A percentile compares a stretch with the other conserved stretches of the same genome.
Evolutionary conservation across 2,888 invertebrate genomes (phyloP).

Genomic region (Venusia cambrica): DNA sequence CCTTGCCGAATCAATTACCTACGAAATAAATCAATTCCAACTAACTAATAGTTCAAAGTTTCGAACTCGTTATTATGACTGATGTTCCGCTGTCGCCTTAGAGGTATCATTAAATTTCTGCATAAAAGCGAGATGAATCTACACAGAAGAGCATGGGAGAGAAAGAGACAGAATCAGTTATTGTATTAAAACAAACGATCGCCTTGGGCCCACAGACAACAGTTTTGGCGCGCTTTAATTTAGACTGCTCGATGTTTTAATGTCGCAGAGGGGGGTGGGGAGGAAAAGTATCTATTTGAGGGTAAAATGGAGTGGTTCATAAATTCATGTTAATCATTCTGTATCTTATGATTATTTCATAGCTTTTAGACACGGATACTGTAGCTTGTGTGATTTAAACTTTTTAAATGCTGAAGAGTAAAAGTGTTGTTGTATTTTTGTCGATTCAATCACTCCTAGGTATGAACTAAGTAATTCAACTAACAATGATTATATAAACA

Average conservation of each 20-base stretch:
- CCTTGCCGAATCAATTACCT: slow-evolving; percentile 35
- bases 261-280: slow-evolving; percentile 63
- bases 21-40: slow-evolving; percentile 39
- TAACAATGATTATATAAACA: no score
- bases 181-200: slow-evolving; percentile 80
- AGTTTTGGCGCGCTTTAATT: slow-evolving; percentile 80
- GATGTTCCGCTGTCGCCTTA: slow-evolving; percentile 65
- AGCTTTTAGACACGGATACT: no score
- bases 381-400: no score
- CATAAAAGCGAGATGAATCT: slow-evolving; percentile 47
- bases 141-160: slow-evolving; percentile 50
- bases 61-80: slow-evolving; percentile 39
- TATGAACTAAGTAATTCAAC: no score
- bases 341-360: slow-evolving; percentile 18
- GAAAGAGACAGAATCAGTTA: slow-evolving; percentile 67
- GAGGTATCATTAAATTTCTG: slow-evolving; percentile 63
- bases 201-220: slow-evolving; percentile 76
- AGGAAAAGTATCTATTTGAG: slow-evolving; percentile 74
- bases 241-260: slow-evolving; percentile 78
- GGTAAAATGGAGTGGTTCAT: slow-evolving; percentile 69
- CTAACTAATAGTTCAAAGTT: slow-evolving; percentile 34
- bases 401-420: no score
- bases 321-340: slow-evolving; percentile 69
- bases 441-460: no score
- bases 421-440: no score